Evolutionary conservation across 2,888 invertebrate species (phyloP).

Genomic region (Entomobrya multifasciata): DNA sequence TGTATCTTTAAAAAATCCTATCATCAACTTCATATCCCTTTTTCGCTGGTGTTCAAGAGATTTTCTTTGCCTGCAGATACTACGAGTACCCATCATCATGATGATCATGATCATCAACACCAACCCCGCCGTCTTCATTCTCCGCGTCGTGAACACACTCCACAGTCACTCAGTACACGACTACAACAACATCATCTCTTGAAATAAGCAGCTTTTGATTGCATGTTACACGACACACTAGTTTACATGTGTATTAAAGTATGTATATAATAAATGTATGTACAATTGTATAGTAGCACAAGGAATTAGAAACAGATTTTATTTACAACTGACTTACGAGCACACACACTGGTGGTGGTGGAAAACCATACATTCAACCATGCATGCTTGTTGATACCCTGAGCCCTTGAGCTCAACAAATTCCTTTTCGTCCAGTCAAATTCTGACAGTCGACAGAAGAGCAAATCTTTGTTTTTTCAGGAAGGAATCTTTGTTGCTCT

Average conservation of each 20-base stretch:
- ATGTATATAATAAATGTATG: not conserved
- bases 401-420: slow-evolving; percentile 67
- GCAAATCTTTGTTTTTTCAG: slow-evolving; percentile 52
- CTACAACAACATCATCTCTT: slow-evolving; percentile 14
- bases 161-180: not conserved
- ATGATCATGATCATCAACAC: slow-evolving; percentile 33
- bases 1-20: slow-evolving; percentile 58
- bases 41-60: slow-evolving; percentile 69
- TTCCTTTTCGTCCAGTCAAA: slow-evolving; percentile 71
- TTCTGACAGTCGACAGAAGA: slow-evolving; percentile 63
- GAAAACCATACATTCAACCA: slow-evolving; percentile 51
- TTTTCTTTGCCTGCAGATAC: slow-evolving; percentile 47
- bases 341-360: not conserved
- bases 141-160: slow-evolving; percentile 62
- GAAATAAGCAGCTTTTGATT: slow-evolving; percentile 60
- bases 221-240: not conserved
- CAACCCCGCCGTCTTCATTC: slow-evolving; percentile 19
- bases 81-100: slow-evolving; percentile 61
- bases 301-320: slow-evolving; percentile 43
- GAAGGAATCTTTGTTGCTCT: not conserved
- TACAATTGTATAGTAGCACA: not conserved
- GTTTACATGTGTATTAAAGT: slow-evolving; percentile 39
- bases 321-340: slow-evolving; percentile 51
- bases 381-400: slow-evolving; percentile 54
- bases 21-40: slow-evolving; percentile 61